These are phyloP conservation scores for Blomia tropicalis DNA, from an alignment of 2,888 invertebrate genomes.

Conservation along the genomic window DNA sequence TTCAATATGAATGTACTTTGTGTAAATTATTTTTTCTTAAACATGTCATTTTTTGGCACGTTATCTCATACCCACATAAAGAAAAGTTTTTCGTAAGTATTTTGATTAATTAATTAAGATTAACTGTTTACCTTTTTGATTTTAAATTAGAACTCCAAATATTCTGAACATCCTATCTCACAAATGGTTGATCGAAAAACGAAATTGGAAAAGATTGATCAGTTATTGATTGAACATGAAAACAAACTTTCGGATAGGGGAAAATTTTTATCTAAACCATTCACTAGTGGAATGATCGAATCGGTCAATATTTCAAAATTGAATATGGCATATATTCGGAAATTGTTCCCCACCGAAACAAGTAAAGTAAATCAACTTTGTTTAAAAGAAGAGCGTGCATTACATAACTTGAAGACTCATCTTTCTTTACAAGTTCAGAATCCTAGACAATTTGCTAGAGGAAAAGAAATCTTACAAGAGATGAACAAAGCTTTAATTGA, in stretches of 20 bases:
- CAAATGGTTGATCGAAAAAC: neutral
- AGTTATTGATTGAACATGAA: neutral
- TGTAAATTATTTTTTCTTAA: neutral
- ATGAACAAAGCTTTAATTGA: constrained; percentile 12
- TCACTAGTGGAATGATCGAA: neutral
- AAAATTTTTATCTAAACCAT: neutral
- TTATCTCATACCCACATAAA: neutral
- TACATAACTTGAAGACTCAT: neutral
- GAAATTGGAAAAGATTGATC: constrained; percentile 12
- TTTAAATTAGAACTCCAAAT: neutral
- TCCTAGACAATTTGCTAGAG: neutral
- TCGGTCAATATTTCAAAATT: neutral
- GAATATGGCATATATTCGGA: neutral
- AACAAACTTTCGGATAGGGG: neutral
- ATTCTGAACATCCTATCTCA: neutral
- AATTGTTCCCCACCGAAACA: neutral
- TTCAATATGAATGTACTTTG: neutral
- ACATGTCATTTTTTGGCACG: constrained; percentile 4
- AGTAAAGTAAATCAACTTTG: neutral
- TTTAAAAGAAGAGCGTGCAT: neutral
- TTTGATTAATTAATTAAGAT: neutral
- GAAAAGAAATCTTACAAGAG: constrained; percentile 3
- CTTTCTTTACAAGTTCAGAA: neutral
- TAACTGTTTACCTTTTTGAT: constrained; percentile 9
- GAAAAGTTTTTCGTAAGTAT: constrained; percentile 10